phyloP scores from a whole-genome alignment of 1,140 invertebrate genomes.

The Drosophila lowei region DNA sequence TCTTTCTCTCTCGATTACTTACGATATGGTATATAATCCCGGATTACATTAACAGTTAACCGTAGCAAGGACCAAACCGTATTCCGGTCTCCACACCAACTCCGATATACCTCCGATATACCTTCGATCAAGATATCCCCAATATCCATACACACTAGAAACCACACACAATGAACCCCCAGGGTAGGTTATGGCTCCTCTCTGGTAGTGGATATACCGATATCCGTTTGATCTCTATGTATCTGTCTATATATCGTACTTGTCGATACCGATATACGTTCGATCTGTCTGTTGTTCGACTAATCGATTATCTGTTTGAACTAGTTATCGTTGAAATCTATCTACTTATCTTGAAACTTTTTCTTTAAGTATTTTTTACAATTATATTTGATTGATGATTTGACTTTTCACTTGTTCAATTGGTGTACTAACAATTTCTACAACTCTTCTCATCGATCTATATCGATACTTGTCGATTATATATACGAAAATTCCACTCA shows the following conservation, averaged over 20 bases:
- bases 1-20: constrained; percentile 9
- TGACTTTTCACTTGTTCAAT: constrained; percentile 19
- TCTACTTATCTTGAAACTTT: neutral
- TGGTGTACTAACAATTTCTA: constrained; percentile 65
- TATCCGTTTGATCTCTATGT: too few species aligned
- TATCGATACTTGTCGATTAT: constrained; percentile 11
- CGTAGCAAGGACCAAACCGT: constrained; percentile 81
- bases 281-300: too few species aligned
- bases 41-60: constrained; percentile 71
- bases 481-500: constrained; percentile 34
- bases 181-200: too few species aligned
- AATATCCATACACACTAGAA: too few species aligned
- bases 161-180: too few species aligned
- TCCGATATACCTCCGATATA: too few species aligned
- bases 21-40: constrained; percentile 61
- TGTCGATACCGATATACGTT: too few species aligned
- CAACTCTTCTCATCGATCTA: constrained; percentile 48
- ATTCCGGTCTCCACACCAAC: constrained; percentile 54
- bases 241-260: too few species aligned
- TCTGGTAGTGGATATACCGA: too few species aligned
- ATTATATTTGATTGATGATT: constrained; percentile 7
- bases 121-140: too few species aligned
- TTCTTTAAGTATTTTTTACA: constrained; percentile 5
- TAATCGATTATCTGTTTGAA: too few species aligned
- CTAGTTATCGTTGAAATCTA: neutral